Evolutionary conservation across 2,113 vertebrate species (phyloP), one percentile per base, ranked within the genome.

Genomic region (Natator depressus): DNA sequence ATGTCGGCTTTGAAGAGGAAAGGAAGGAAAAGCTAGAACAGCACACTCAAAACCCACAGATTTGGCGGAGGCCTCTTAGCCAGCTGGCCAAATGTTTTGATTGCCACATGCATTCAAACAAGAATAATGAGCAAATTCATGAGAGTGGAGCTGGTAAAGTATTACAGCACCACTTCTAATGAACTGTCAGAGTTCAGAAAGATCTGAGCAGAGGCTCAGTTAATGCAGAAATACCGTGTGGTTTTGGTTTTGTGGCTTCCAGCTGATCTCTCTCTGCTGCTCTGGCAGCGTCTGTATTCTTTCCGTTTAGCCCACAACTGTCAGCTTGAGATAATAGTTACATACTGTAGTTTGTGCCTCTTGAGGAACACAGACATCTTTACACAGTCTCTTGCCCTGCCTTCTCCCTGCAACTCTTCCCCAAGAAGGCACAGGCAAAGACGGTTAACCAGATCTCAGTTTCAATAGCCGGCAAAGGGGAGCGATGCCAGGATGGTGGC

Each of bases 171-270:
- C 35, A 31, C 50, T 82, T 19, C 22, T 75, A 42, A 76, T 53
- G 65, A 47, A 24, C 76, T 89, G 79, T 53, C 38, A 51, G 87
- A 53, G 79, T 46, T 54, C 38, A 53, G 78, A 75, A 8, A 82
- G 50, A 42, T 53, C 80, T 2, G 5, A 54, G 46, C 42, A 11
- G 50, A 3, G 51, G 65, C 1, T 2, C n/a, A 13, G 1, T 31
- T 4, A 14, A 25, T 1, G 1, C 84, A 76, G 65, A 46, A 92
- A 97, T 94, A 95, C 97, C 96, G 95, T 98, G 97, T 95, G 98
- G 98, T 97, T 98, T 98, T 97, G 97, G 98, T 98, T 98, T 98
- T 95, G 98, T 97, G 97, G 97, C 98, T 98, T 88, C 84, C 97
- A 96, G 86, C 94, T 91, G 94, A 98, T 98, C 98, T 95, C 46